Evolutionary conservation across 2,797 vertebrate species (phyloP).

Genomic region (Stomatorhinus walkeri): DNA sequence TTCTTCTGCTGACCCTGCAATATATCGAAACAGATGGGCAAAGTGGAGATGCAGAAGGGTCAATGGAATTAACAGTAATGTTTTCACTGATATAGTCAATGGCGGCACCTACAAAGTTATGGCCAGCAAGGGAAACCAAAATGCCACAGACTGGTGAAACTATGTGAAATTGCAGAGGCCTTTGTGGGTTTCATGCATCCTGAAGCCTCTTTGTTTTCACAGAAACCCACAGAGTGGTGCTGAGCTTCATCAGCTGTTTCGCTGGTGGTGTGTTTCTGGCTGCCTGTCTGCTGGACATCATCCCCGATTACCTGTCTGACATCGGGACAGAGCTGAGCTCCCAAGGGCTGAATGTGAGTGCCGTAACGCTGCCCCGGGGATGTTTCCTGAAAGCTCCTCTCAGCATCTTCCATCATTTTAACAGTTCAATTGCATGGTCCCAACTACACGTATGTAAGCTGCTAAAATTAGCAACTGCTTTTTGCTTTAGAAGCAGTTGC

Average conservation of each 20-base stretch:
- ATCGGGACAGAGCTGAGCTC: slow-evolving; percentile 56
- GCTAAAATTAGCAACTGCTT: background rate
- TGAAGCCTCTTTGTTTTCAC: background rate
- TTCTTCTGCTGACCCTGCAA: background rate
- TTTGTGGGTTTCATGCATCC: background rate
- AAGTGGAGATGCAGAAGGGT: background rate
- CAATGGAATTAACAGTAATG: background rate
- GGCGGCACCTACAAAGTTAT: background rate
- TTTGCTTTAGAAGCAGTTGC: background rate
- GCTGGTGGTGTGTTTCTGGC: slow-evolving; percentile 81
- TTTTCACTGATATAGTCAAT: background rate
- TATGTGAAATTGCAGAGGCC: background rate
- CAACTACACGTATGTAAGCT: background rate
- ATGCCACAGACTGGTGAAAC: background rate
- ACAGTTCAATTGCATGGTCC: background rate
- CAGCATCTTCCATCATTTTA: background rate
- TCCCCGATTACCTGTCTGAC: slow-evolving; percentile 76
- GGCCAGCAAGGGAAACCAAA: background rate
- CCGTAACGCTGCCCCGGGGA: background rate
- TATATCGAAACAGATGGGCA: background rate
- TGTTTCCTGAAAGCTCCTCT: background rate
- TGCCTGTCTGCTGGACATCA: slow-evolving; percentile 80
- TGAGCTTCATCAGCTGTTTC: slow-evolving; percentile 77
- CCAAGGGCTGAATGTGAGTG: slow-evolving; percentile 49
- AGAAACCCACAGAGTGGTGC: slow-evolving; percentile 61